Base-by-base conservation (phyloP, 2,888 invertebrate genomes). In the Caenorhabditis japonica region DNA sequence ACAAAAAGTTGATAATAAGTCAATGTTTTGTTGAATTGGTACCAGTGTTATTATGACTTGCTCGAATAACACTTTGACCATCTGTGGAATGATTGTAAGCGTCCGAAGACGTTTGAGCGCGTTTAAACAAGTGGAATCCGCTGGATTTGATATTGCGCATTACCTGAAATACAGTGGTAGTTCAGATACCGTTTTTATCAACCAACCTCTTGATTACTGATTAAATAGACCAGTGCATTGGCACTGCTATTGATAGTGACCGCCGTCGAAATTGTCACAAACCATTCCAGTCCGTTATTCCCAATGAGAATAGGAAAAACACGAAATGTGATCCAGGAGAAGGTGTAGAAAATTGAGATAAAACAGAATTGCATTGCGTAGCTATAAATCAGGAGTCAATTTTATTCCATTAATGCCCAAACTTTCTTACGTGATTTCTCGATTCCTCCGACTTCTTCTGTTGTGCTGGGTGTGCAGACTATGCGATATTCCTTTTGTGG, bases 351-450 rank as follows among this genome's bases (percentile, higher is more conserved):
- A 23, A 74, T 43, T 19, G 76, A 74, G 59, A 80, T 77, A 27
- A 74, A 64, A 41, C 72, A 70, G 62, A 80, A 80, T 36, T 80
- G 80, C 43, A 77, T 69, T 13, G 80, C 80, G 33, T 77, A 76
- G 17, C 80, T 80, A 60, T 4, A 73, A 64, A 15, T n/a, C 12
- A 43, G 15, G 5, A 39, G n/a, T 39, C 4, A 5, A 39, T 39
- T 39, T 39, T 39, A 33, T 56, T 36, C 4, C 17, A n/a, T 12
- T 2, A n/a, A 34, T 17, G 3, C 12, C 17, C 17, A 30, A n/a
- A n/a, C n/a, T n/a, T n/a, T n/a, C 58, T 52, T 30, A 72, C 59
- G 64, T 64, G 21, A 72, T 33, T 64, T 64, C 72, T 58, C 72
- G 25, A 36, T 72, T 66, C 39, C 49, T 53, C 21, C 71, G 30